Evolutionary conservation across 2,888 invertebrate genomes (phyloP), one percentile per base, ranked within the genome.

Genomic region (Crossocerus cetratus): DNA sequence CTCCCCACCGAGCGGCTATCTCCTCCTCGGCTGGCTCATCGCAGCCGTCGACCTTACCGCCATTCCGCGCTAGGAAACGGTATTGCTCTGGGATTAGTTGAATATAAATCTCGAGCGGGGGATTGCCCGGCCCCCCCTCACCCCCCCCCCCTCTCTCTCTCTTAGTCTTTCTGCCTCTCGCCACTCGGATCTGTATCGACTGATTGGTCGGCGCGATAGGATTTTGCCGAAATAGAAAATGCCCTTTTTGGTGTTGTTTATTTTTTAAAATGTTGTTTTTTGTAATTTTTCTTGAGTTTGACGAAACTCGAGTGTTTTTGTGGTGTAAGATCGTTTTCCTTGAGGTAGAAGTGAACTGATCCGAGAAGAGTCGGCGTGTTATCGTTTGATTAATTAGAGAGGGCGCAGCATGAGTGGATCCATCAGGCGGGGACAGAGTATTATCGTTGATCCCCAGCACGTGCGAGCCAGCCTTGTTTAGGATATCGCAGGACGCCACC

Each of bases 61-160:
- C 42, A 69, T 62, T 73, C 66, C 56, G 32, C 59, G 44, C 57
- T 59, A 61, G 43, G 71, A 49, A 59, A 69, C 68, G 61, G 67
- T 72, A 75, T 72, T 77, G 76, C 78, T 74, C 64, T 53, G 21
- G 81, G 77, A 77, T 83, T 83, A 80, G 74, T 65, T 74, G 73
- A 75, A 79, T 76, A 82, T 78, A 71, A 79, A 77, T 72, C 69
- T 66, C 55, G 23, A 44, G 53, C 11, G 13, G 21, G 65, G 58
- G 59, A 61, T 22, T 32, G 55, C 18, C 16, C 59, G 20, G 60
- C 44, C 45, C 32, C 8, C n/a, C n/a, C 57, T 65, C 65, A 42
- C 32, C 21, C 65, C 54, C 42, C 20, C n/a, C n/a, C n/a, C n/a
- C n/a, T n/a, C n/a, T n/a, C 32, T 22, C 23, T 65, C 49, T 59